Conservation (phyloP, 2,888 invertebrate species). For the Noctua pronuba region DNA sequence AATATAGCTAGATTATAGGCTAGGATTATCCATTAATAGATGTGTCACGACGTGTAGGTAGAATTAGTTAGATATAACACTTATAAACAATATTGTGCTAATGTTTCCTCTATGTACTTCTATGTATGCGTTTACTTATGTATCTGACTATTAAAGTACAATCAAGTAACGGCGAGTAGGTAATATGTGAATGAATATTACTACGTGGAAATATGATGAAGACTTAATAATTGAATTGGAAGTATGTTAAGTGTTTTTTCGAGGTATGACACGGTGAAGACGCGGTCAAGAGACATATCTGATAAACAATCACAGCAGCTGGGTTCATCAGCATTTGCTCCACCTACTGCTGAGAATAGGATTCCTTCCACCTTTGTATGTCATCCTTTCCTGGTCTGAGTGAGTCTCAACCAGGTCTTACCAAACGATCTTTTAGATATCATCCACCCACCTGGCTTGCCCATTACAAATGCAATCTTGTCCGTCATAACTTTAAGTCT, state of each 20-base stretch:
- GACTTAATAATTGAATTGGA: slow-evolving; percentile 8
- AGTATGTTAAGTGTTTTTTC: background rate
- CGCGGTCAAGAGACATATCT: background rate
- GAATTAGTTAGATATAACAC: background rate
- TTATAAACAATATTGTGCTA: slow-evolving; percentile 22
- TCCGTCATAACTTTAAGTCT: no score
- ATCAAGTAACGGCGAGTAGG: slow-evolving; percentile 7
- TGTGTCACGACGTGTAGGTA: slow-evolving; percentile 4
- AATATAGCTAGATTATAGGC: background rate
- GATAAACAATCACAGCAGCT: background rate
- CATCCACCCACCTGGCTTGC: background rate
- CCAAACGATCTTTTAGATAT: background rate
- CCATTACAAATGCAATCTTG: background rate
- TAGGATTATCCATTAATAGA: background rate
- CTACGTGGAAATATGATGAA: slow-evolving; percentile 7
- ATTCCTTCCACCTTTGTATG: background rate
- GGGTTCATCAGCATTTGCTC: no score
- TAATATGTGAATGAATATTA: slow-evolving; percentile 16
- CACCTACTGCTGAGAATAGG: no score
- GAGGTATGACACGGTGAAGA: background rate
- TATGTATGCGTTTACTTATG: background rate
- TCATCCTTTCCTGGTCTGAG: background rate
- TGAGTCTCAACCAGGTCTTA: background rate
- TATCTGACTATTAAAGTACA: slow-evolving; percentile 15
- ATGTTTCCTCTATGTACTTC: slow-evolving; percentile 18